Evolutionary conservation across 1,140 invertebrate species (phyloP), one percentile per base, ranked within the genome.

Genomic region (Sminthurides bifidus): DNA sequence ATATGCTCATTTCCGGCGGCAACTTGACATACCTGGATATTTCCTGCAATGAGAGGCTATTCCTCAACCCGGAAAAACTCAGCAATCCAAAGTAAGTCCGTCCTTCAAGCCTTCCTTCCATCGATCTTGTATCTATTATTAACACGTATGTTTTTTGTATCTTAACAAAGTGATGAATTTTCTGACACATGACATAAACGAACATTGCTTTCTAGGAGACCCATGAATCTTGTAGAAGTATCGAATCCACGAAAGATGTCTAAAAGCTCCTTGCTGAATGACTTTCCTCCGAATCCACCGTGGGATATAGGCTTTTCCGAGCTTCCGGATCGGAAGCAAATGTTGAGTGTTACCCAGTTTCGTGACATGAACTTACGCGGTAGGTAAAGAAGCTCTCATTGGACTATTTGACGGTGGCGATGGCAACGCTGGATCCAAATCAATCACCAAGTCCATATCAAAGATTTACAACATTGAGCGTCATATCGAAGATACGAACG

Each of bases 281-380:
- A 61, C 37, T 40, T 55, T 31, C 46, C 46, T 53, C 72, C 71
- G 1, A 75, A 77, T 52, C 77, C 77, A 8, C 80, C 81, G 1
- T 88, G 85, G 85, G 77, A 74, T 30, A 73, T 85, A n/a, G 85
- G 85, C 41, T 88, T 88, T 71, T 84, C 84, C 1, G 84, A 88
- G 73, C 83, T 85, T n/a, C 77, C 85, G 1, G 84, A 84, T 33
- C 78, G 77, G 56, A 75, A 76, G 15, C 66, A 63, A 45, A 75
- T 81, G 64, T 69, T 88, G 5, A 80, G 79, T 63, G 78, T 87
- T 55, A 80, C 81, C 0, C 86, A 90, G 73, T 75, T 88, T 27
- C 74, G 85, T 40, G 73, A 85, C 55, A 80, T 82, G 29, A 78
- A 80, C 17, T 85, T 86, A 68, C 84, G 83, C 64, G 83, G 84